Evolutionary conservation across 2,888 invertebrate species (phyloP), one percentile per base, ranked within the genome.

Genomic region (Megaustenia siamemsis): DNA sequence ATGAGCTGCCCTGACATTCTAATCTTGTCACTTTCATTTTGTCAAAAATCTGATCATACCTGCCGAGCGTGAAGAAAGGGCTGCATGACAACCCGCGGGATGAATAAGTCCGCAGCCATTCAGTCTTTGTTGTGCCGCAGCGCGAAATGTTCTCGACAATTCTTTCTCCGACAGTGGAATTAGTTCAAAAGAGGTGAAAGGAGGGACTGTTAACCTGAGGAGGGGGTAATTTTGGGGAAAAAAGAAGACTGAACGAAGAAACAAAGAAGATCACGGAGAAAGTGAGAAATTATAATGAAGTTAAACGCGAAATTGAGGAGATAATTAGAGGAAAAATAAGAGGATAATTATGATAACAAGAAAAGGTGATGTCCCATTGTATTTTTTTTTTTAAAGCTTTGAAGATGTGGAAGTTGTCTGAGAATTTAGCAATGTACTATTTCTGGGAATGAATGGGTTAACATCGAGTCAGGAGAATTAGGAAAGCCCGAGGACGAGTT

Each of bases 261-360:
- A 77, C 77, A 77, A 60, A 35, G 28, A 38, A 15, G 28, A 40
- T 63, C 28, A 28, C 5, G 35, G 80, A 66, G 38, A 68, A 35
- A 38, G 45, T 77, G 73, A 4, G 63, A 43, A 75, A 28, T 10
- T n/a, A 82, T 60, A 75, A 75, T 75, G 43, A 82, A 73, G 43
- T 32, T 12, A 75, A 75, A 82, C 60, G 49, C 35, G 28, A 71
- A 81, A 81, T 71, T 69, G 81, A 40, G n/a, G 81, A 45, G 56
- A 38, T 49, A 81, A 81, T 81, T 81, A 81, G 81, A 53, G 24
- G 71, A 81, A 81, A 81, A 71, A 49, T 81, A 81, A 81, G 81
- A 81, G 81, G 69, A 71, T 81, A 81, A 81, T 81, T 21, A 81
- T 56, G 21, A 38, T 81, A 80, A 81, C 68, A 71, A 71, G 53